phyloP scores from a whole-genome alignment of 23 tunicate genomes.

The Ciona savignyi region DNA sequence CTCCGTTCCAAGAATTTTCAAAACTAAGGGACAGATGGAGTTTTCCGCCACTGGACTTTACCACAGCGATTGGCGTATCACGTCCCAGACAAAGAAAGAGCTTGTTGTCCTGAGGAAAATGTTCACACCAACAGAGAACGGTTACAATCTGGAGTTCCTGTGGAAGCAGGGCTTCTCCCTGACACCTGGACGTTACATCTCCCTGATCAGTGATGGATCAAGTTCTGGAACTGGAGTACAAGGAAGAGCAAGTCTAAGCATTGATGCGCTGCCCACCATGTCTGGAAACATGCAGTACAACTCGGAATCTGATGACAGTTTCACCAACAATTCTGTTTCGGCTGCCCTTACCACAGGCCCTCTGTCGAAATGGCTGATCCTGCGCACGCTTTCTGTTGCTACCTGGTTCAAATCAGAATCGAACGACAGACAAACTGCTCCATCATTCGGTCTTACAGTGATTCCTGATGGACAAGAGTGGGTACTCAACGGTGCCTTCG shows the following conservation, averaged over 20 bases:
- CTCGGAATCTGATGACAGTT: background rate
- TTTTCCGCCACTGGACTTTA: conserved; percentile 17
- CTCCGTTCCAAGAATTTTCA: conserved; percentile 35
- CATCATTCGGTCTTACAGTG: conserved; percentile 10
- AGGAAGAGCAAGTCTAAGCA: conserved; percentile 14
- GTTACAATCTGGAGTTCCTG: conserved; percentile 11
- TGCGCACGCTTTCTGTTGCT: conserved; percentile 10
- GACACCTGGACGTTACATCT: conserved; percentile 5
- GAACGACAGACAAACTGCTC: background rate
- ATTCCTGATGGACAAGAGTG: conserved; percentile 5
- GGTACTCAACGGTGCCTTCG: conserved; percentile 3
- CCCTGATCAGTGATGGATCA: background rate
- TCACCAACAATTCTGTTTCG: conserved; percentile 4
- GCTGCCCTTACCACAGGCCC: conserved; percentile 16
- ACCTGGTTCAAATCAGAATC: conserved; percentile 19
- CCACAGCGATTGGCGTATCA: conserved; percentile 57
- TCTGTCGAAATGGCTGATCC: conserved; percentile 1
- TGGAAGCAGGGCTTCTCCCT: conserved; percentile 44
- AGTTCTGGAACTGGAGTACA: background rate
- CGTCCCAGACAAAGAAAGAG: conserved; percentile 23
- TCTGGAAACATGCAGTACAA: background rate
- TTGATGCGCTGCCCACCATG: conserved; percentile 42
- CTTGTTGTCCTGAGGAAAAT: conserved; percentile 33
- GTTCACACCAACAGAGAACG: conserved; percentile 10
- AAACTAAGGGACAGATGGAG: conserved; percentile 23